phyloP scores from a whole-genome alignment of 2,113 vertebrate species.

The Brienomyrus brachyistius region DNA sequence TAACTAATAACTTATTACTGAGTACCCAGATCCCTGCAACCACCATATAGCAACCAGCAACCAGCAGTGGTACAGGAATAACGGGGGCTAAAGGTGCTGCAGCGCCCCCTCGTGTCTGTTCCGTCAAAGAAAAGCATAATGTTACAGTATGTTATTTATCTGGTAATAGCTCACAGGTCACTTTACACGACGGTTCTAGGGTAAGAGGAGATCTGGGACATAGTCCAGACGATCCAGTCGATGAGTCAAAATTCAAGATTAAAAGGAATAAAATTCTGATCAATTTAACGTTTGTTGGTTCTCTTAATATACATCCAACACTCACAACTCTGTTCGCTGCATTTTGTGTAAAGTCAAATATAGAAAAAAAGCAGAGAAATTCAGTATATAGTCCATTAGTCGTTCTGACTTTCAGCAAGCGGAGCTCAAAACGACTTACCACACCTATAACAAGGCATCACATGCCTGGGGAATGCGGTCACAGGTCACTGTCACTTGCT shows the following conservation, averaged over 20 bases:
- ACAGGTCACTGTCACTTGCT: not conserved
- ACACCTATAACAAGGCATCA: not conserved
- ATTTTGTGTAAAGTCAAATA: not conserved
- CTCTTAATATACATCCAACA: constrained; percentile 43
- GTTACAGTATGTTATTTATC: too few relatives aligned
- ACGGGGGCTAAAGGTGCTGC: too few relatives aligned
- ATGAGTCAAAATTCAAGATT: not conserved
- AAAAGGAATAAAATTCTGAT: not conserved
- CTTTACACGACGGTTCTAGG: too few relatives aligned
- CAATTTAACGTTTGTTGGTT: not conserved
- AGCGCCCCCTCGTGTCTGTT: not conserved
- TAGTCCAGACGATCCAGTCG: not conserved
- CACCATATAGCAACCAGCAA: not conserved
- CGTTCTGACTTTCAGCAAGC: not conserved
- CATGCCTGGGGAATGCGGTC: not conserved
- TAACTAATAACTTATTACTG: not conserved
- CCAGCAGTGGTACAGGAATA: not conserved
- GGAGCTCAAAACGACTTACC: not conserved
- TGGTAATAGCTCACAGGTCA: too few relatives aligned
- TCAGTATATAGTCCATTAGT: not conserved
- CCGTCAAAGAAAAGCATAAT: not conserved
- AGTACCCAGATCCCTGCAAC: not conserved
- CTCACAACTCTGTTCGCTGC: not conserved
- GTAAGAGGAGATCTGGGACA: too few relatives aligned
- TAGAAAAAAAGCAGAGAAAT: too few relatives aligned